A percentile compares a stretch with the other conserved stretches of the same genome.
These are phyloP conservation scores for rat (Rattus norvegicus) DNA, from an alignment of 2,113 vertebrate genomes.

Conservation along the genomic window DNA sequence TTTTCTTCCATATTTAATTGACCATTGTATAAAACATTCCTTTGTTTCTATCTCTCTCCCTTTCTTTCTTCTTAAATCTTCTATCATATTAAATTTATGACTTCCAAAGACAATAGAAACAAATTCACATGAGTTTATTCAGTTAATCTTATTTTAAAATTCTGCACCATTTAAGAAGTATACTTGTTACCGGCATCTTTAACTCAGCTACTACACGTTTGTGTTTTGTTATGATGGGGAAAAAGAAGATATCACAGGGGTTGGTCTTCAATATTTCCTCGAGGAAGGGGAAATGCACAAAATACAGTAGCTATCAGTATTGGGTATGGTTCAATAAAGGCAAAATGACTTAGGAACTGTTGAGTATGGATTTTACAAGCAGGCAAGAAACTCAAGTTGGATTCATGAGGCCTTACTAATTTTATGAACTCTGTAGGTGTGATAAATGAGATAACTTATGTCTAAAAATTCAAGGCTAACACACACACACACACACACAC, in stretches of 20 bases:
- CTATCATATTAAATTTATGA: background rate
- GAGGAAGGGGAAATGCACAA: background rate
- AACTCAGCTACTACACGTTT: background rate
- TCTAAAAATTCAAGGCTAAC: background rate
- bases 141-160: slow-evolving; percentile 11
- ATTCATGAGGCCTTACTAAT: background rate
- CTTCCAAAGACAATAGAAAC: background rate
- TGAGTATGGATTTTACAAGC: background rate
- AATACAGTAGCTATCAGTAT: background rate
- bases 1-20: background rate
- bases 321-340: background rate
- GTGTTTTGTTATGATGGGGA: background rate
- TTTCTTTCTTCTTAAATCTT: background rate
- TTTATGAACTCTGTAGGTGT: background rate
- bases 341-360: background rate
- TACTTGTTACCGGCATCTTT: background rate
- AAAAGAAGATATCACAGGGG: background rate
- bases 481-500: no score
- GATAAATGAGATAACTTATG: background rate
- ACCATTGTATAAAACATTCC: background rate
- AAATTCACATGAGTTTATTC: slow-evolving; percentile 3
- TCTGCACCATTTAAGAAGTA: background rate
- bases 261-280: background rate
- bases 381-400: background rate
- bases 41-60: background rate